A percentile compares a stretch with the other conserved stretches of the same genome.
These are phyloP conservation scores for Hybognathus amarus DNA, from an alignment of 2,797 vertebrate species.

Conservation along the genomic window DNA sequence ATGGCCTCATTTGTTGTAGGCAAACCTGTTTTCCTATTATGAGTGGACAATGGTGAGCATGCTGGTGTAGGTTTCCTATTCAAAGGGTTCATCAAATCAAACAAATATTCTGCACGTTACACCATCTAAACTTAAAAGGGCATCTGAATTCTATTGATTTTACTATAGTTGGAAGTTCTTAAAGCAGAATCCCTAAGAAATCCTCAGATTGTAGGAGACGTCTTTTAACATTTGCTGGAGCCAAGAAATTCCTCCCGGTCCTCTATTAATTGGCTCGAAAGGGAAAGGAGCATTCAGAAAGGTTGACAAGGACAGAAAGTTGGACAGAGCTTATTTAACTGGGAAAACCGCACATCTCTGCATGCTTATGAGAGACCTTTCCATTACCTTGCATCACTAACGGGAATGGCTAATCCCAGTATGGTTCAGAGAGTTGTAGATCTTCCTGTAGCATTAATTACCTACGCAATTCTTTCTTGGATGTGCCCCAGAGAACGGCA, in stretches of 20 bases:
- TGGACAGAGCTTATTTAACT: conserved; percentile 74
- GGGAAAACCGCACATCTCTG: conserved; percentile 64
- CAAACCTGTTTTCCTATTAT: conserved; percentile 53
- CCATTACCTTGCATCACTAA: conserved; percentile 70
- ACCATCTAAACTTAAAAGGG: conserved; percentile 76
- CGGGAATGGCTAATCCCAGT: conserved; percentile 68
- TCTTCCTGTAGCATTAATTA: conserved; percentile 69
- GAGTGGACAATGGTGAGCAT: conserved; percentile 37
- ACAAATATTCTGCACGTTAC: conserved; percentile 65
- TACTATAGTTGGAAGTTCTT: conserved; percentile 71
- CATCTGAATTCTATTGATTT: conserved; percentile 78
- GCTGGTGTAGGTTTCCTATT: conserved; percentile 63
- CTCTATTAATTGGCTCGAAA: conserved; percentile 79
- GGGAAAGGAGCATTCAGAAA: conserved; percentile 73
- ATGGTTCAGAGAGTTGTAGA: conserved; percentile 62
- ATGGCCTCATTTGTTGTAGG: conserved; percentile 65
- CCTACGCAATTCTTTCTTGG: conserved; percentile 61
- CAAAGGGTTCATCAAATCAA: conserved; percentile 68
- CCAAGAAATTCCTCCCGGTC: conserved; percentile 73
- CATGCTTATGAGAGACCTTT: conserved; percentile 56
- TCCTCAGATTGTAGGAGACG: conserved; percentile 69
- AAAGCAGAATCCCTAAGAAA: conserved; percentile 70
- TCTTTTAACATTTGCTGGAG: conserved; percentile 64
- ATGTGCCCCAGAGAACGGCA: conserved; percentile 45
- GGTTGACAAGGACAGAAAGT: conserved; percentile 79